phyloP scores from a whole-genome alignment of 2,113 vertebrate species.

The Arenaria interpres region DNA sequence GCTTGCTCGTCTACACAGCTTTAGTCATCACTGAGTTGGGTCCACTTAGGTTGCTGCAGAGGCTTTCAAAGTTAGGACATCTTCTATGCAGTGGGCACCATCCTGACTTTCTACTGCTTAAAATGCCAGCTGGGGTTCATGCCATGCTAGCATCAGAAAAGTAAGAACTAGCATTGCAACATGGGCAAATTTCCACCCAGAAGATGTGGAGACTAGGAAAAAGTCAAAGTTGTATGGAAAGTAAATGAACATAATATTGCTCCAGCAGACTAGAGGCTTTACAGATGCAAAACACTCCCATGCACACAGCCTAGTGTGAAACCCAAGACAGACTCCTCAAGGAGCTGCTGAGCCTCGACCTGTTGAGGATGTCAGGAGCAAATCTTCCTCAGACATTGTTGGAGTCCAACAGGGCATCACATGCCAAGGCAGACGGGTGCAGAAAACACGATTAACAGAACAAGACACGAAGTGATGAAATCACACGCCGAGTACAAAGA shows the following conservation, averaged over 20 bases:
- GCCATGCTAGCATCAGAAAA: background rate
- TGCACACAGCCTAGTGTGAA: background rate
- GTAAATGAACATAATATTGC: background rate
- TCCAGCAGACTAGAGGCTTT: background rate
- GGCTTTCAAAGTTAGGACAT: background rate
- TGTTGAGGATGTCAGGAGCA: background rate
- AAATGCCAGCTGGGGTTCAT: background rate
- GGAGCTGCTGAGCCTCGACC: background rate
- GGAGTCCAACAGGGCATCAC: background rate
- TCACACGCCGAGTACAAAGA: rapidly evolving
- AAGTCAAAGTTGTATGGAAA: background rate
- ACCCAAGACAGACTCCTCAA: background rate
- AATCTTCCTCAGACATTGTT: background rate
- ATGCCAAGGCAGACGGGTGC: background rate
- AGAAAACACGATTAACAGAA: background rate
- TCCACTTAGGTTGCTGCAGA: background rate
- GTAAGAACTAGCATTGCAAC: background rate
- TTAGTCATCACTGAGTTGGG: background rate
- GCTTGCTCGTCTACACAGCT: background rate
- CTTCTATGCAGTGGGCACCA: background rate
- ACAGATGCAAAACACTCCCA: background rate
- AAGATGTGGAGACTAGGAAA: background rate
- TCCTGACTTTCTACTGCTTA: background rate
- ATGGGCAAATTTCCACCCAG: background rate
- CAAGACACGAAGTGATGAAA: background rate